Base-by-base conservation (phyloP, 2,113 vertebrate genomes). In the Petrocephalus zakoni region DNA sequence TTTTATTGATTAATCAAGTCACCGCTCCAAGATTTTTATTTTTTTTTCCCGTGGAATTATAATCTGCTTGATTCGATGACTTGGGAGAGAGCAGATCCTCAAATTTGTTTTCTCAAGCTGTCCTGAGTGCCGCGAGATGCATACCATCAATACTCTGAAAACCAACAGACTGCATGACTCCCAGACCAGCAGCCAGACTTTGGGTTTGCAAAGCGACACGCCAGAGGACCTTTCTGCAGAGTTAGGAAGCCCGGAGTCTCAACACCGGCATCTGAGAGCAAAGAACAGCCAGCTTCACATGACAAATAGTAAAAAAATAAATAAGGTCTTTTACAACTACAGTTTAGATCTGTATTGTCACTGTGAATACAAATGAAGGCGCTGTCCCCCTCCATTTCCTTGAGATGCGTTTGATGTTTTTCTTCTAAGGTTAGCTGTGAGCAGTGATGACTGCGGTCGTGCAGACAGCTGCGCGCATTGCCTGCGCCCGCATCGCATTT, bases 261-360 rank as follows among this genome's bases (percentile, higher is more conserved):
- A 91, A 95, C 95, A 95, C 93, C 93, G 92, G 93, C 94, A 95
- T 94, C 93, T 95, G 92, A 96, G 96, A 94, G 93, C 92, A 94
- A 94, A 95, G 95, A 96, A 94, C 95, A 91, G 93, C 95, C 95
- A 94, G 90, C 95, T 90, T 97, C 94, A 94, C 95, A 90, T 95
- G 96, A 96, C 93, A 95, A 96, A 96, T 94, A 95, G 95, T 97
- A 97, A 96, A 95, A 95, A 89, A 93, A 93, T 93, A 96, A 94
- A 95, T 93, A 96, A 94, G 94, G 93, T 87, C 93, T 87, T 94
- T 95, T 95, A 94, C 92, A 92, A 94, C 95, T 93, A 91, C 94
- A 94, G 95, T 97, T 95, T 95, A 94, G 94, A 95, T 95, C 93
- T 94, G 94, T 92, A 92, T 91, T 91, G 92, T 95, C 94, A 94